A percentile compares a stretch with the other conserved stretches of the same genome.
Conservation (phyloP, 1,140 invertebrate genomes). For the Chrysomallon squamiferum region DNA sequence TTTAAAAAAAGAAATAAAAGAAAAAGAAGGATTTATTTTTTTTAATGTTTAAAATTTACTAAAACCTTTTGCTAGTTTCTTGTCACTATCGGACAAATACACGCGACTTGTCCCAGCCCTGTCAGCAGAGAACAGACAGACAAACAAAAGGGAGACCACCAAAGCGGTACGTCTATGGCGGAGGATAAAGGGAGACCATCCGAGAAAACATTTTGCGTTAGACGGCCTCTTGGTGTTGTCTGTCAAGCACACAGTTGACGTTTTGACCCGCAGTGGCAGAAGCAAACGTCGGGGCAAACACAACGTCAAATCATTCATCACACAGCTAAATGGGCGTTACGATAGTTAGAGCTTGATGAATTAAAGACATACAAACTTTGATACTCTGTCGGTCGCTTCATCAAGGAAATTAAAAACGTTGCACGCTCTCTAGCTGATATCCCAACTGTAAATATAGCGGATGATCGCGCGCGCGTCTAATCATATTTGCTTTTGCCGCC, state of each 20-base stretch:
- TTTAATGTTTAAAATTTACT: too few species aligned
- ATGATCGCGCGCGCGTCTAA: slow-evolving; percentile 23
- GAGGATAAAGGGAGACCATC: not conserved
- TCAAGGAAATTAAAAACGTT: slow-evolving; percentile 37
- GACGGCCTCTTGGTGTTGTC: slow-evolving; percentile 1
- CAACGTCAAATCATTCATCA: slow-evolving; percentile 26
- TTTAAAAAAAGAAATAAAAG: too few species aligned
- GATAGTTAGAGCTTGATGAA: slow-evolving; percentile 25
- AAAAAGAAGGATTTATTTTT: too few species aligned
- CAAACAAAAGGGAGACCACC: too few species aligned
- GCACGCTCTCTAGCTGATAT: slow-evolving; percentile 20
- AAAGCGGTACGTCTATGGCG: too few species aligned
- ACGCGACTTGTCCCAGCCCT: too few species aligned
- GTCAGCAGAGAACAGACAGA: too few species aligned
- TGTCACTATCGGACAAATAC: too few species aligned
- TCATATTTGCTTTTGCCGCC: slow-evolving; percentile 39
- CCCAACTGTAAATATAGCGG: slow-evolving; percentile 31
- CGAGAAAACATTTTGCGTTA: slow-evolving; percentile 6
- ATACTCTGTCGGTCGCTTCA: slow-evolving; percentile 33
- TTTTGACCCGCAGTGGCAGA: not conserved
- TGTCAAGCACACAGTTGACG: not conserved
- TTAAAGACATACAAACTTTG: slow-evolving; percentile 35
- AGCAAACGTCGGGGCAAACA: slow-evolving; percentile 15
- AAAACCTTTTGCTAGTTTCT: too few species aligned
- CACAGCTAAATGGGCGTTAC: slow-evolving; percentile 34